These are phyloP conservation scores for Colletes gigas DNA, from an alignment of 1,140 invertebrate genomes.

Conservation along the genomic window DNA sequence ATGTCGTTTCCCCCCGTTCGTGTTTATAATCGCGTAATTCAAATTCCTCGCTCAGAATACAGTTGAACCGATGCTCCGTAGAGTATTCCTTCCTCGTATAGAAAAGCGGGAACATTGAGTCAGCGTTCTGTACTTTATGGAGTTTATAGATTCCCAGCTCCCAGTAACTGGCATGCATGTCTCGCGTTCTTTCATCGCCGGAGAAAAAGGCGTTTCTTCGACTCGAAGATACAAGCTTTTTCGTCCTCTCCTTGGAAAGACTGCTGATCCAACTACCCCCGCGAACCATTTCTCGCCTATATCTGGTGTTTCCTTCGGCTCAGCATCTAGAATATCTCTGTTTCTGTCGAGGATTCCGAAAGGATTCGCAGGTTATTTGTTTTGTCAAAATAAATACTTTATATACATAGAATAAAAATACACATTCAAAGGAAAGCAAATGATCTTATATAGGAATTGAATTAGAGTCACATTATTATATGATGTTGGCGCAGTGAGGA, in stretches of 20 bases:
- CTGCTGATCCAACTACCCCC: slow-evolving; percentile 5
- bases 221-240: background rate
- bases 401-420: too few species aligned
- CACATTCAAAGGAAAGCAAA: too few species aligned
- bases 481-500: too few species aligned
- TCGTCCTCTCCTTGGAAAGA: background rate
- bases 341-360: too few species aligned
- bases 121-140: slow-evolving; percentile 39
- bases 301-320: too few species aligned
- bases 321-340: too few species aligned
- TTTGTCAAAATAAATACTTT: too few species aligned
- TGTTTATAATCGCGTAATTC: slow-evolving; percentile 22
- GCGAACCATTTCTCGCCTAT: background rate
- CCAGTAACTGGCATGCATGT: slow-evolving; percentile 30
- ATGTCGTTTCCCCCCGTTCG: background rate
- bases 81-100: slow-evolving; percentile 18
- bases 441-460: too few species aligned
- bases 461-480: too few species aligned
- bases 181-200: background rate
- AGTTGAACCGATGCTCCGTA: slow-evolving; percentile 18
- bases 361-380: too few species aligned
- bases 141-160: slow-evolving; percentile 17
- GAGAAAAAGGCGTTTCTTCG: background rate
- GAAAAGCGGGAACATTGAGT: slow-evolving; percentile 42
- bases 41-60: slow-evolving; percentile 11